Evolutionary conservation across 2,113 vertebrate genomes (phyloP).

Genomic region (Bombycilla garrulus): DNA sequence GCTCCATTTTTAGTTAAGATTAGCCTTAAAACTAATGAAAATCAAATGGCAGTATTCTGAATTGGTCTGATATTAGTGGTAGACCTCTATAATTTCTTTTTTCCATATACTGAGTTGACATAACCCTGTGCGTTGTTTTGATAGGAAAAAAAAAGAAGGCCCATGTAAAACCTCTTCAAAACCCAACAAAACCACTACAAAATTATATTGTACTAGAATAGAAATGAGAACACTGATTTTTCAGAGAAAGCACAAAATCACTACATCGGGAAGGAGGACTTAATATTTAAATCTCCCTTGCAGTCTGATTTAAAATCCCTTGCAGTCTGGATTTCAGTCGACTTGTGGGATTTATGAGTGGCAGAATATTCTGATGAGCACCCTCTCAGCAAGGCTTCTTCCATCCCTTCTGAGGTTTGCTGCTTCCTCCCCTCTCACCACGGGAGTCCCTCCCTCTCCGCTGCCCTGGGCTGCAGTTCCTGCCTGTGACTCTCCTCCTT

Average conservation of each 20-base stretch:
- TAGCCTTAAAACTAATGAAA: not conserved
- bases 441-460: not conserved
- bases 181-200: fast-evolving
- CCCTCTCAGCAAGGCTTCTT: not conserved
- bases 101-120: fast-evolving
- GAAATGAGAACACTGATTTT: not conserved
- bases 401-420: not conserved
- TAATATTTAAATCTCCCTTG: not conserved
- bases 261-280: not conserved
- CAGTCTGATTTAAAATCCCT: not conserved
- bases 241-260: not conserved
- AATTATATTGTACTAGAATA: not conserved
- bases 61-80: not conserved
- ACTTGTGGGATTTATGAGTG: not conserved
- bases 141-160: fast-evolving
- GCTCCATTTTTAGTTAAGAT: not conserved
- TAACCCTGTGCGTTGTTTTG: not conserved
- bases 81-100: not conserved
- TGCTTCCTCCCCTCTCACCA: not conserved
- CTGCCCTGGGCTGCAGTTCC: not conserved
- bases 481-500: not conserved
- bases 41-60: not conserved
- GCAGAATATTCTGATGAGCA: not conserved
- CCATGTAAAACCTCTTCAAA: not conserved
- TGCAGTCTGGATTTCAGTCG: not conserved